A percentile compares a stretch with the other conserved stretches of the same genome.
Evolutionary conservation across 2,113 vertebrate species (phyloP).

Genomic region (Martes martes): DNA sequence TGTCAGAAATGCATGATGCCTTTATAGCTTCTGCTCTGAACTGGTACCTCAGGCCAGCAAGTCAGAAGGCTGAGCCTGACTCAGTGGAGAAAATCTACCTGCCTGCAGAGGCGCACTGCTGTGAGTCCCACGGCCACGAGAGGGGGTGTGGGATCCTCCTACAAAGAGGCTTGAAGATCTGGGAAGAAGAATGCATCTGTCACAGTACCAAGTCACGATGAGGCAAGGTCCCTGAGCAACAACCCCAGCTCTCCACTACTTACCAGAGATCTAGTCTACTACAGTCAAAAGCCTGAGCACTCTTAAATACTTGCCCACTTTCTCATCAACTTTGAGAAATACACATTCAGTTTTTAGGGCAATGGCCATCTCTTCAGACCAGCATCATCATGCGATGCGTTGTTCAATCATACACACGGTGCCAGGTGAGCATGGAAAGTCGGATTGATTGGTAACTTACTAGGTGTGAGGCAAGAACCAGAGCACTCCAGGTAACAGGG

Average conservation of each 20-base stretch:
- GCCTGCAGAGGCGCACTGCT: no score
- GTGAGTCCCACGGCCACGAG: not conserved
- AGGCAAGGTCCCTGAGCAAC: not conserved
- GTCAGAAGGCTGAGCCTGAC: not conserved
- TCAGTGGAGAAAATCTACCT: no score
- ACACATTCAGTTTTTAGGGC: not conserved
- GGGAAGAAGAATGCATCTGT: not conserved
- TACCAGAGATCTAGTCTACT: not conserved
- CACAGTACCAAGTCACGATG: not conserved
- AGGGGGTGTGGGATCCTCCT: not conserved
- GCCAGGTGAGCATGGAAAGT: not conserved
- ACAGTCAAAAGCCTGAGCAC: no score
- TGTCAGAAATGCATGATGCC: no score
- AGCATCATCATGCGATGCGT: rapidly evolving
- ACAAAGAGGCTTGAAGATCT: not conserved
- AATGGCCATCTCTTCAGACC: not conserved
- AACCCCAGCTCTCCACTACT: not conserved
- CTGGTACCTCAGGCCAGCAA: not conserved
- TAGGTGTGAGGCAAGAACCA: not conserved
- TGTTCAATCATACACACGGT: not conserved
- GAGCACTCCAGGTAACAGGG: not conserved
- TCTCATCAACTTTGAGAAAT: not conserved
- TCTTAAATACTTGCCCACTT: not conserved
- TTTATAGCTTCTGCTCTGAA: not conserved
- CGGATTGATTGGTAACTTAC: not conserved